A percentile compares a stretch with the other conserved stretches of the same genome.
Evolutionary conservation across 2,888 invertebrate species (phyloP).

Genomic region (Sicus ferrugineus): DNA sequence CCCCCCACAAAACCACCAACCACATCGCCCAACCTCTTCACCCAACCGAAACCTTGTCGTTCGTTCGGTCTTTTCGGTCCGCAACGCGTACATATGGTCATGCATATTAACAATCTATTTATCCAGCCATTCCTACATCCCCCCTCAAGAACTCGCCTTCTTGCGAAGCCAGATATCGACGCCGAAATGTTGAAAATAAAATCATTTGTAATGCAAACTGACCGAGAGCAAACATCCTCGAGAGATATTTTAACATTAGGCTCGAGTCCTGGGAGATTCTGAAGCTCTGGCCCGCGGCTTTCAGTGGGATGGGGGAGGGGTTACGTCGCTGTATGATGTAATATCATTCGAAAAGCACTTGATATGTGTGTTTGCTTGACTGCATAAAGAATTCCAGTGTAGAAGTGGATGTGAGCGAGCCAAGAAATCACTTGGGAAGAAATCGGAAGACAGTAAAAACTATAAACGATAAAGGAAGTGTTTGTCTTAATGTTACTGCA

Average conservation of each 20-base stretch:
- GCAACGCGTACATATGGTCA: conserved; percentile 46
- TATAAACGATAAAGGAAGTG: not conserved
- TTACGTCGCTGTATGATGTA: too few species aligned
- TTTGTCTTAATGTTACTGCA: not conserved
- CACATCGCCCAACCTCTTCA: not conserved
- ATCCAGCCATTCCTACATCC: conserved; percentile 26
- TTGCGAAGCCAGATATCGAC: conserved; percentile 20
- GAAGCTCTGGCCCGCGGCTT: too few species aligned
- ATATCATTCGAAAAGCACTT: too few species aligned
- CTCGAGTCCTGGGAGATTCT: too few species aligned
- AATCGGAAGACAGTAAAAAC: conserved; percentile 7
- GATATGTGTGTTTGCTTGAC: too few species aligned
- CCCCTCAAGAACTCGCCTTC: not conserved
- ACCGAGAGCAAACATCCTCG: not conserved
- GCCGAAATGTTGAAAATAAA: conserved; percentile 26
- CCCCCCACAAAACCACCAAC: not conserved
- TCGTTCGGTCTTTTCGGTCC: not conserved
- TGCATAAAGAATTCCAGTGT: not conserved
- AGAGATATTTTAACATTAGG: not conserved
- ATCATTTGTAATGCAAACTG: conserved; percentile 24
- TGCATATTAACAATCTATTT: conserved; percentile 61
- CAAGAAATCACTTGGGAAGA: conserved; percentile 13
- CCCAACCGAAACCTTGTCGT: not conserved
- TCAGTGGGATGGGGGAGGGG: too few species aligned
- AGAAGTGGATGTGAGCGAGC: not conserved